A percentile compares a stretch with the other conserved stretches of the same genome.
phyloP scores from a whole-genome alignment of 2,888 invertebrate species.

The Plebejus anna region DNA sequence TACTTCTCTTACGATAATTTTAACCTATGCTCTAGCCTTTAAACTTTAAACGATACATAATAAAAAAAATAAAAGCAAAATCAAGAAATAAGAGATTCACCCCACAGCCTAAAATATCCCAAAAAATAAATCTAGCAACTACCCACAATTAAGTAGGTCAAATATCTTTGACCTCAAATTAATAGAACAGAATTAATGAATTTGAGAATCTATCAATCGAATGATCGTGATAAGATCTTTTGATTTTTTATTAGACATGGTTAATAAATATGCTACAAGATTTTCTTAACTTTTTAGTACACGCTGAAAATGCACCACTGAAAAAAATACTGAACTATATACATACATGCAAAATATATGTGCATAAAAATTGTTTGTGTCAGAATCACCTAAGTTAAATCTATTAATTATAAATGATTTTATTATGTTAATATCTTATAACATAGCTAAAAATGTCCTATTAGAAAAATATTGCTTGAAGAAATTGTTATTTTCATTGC shows the following conservation, averaged over 20 bases:
- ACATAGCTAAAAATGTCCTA: not conserved
- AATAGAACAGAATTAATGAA: not conserved
- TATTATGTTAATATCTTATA: not conserved
- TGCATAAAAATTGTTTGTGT: constrained; percentile 7
- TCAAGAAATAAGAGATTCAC: not conserved
- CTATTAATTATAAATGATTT: not conserved
- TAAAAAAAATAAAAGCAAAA: not conserved
- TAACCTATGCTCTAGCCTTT: too few species aligned
- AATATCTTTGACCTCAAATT: not conserved
- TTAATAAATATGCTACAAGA: not conserved
- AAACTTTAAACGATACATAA: not conserved
- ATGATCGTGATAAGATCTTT: constrained; percentile 12
- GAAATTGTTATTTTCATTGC: not conserved
- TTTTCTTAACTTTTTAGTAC: not conserved
- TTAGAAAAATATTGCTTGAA: not conserved
- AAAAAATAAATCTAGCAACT: not conserved
- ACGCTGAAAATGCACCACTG: not conserved
- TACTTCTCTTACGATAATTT: not conserved
- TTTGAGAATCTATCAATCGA: not conserved
- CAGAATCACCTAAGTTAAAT: not conserved
- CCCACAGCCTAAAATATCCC: not conserved
- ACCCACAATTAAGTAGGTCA: not conserved
- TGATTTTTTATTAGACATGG: not conserved
- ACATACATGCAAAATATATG: not conserved
- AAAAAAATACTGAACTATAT: not conserved